Base-by-base conservation (phyloP, 2,888 invertebrate genomes). In the Agriotes lineatus region DNA sequence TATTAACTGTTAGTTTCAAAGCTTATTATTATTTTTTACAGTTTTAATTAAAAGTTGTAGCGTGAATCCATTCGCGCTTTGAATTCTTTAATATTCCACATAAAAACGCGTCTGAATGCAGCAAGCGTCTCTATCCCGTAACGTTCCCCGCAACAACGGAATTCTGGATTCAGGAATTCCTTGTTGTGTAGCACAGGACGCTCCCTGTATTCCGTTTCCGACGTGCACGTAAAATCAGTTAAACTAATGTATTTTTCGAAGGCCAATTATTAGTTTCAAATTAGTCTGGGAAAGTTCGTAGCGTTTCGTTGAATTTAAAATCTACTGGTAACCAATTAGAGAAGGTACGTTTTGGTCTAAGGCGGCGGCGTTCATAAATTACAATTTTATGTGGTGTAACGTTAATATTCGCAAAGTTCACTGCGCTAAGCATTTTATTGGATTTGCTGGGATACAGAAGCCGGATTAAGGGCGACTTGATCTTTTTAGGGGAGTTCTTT, bases 21-120 rank as follows among this genome's bases (percentile, higher is more conserved):
- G 18, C 10, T 33, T 44, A 54, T 63, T 63, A 39, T 63, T 44
- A 19, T 56, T 56, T 58, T 69, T 63, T 65, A 37, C 35, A 45
- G 48, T 42, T 69, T 66, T 69, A 69, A 69, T 69, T 69, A 69
- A 69, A 69, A 69, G 57, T 69, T 69, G 48, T 33, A 57, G 35
- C 54, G 62, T 44, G 66, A 60, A 60, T 60, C 39, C 48, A 54
- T 59, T 54, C 44, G 60, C 42, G 67, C 56, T 61, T 67, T 67
- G 48, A 56, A 67, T 67, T 61, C 61, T 54, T 66, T 66, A 59
- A 59, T 67, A 61, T 59, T n/a, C 52, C 18, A 37, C 33, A 39
- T 44, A 67, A 67, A 67, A 67, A 67, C 67, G 18, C 60, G 61
- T 61, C 67, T 61, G 67, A 67, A 60, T 63, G 52, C 45, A 63